These are phyloP conservation scores for Trachelus troglodyta DNA, from an alignment of 2,888 invertebrate species.

Conservation along the genomic window DNA sequence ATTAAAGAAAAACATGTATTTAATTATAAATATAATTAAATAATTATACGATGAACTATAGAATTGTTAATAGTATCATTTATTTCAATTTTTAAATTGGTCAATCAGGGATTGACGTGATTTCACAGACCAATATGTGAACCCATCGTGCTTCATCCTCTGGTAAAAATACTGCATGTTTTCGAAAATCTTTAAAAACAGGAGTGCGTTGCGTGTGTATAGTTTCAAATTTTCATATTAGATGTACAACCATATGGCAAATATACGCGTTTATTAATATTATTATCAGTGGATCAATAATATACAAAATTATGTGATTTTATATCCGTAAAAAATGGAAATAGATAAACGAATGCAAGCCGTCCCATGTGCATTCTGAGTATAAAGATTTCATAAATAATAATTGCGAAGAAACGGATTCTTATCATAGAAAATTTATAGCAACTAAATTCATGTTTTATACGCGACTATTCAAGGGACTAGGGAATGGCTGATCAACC, in stretches of 20 bases:
- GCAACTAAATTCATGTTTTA: not conserved
- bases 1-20: conserved; percentile 4
- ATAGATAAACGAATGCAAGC: no score
- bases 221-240: no score
- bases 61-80: conserved; percentile 27
- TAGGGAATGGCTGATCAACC: no score
- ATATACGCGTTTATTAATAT: no score
- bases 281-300: no score
- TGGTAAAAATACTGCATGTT: conserved; percentile 64
- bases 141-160: conserved; percentile 58
- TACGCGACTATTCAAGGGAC: not conserved
- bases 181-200: conserved; percentile 52
- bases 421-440: not conserved
- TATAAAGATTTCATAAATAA: not conserved
- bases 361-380: no score
- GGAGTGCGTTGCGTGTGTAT: conserved; percentile 33
- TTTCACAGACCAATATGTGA: conserved; percentile 45
- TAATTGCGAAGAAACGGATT: not conserved
- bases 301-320: no score
- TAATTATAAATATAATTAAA: conserved; percentile 34
- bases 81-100: conserved; percentile 26
- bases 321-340: no score
- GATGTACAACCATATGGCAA: no score
- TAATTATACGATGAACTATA: conserved; percentile 24
- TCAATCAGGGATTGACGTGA: conserved; percentile 46